Conservation (phyloP, 2,888 invertebrate species). For the Arctia plantaginis region DNA sequence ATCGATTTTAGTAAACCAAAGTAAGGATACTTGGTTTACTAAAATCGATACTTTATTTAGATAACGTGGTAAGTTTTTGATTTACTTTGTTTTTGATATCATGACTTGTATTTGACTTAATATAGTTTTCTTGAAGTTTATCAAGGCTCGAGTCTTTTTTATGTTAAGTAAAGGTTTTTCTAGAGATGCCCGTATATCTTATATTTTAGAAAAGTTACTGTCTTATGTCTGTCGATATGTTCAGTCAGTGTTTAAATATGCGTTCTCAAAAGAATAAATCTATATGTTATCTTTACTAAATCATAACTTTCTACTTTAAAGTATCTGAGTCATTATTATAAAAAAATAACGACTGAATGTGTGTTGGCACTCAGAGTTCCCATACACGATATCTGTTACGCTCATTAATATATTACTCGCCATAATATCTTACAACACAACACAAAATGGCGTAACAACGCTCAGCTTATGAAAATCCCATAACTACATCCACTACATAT, state of each 20-base stretch:
- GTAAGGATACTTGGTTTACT: too few species aligned
- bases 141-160: too few species aligned
- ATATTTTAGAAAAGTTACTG: background rate
- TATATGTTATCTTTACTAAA: background rate
- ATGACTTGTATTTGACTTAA: too few species aligned
- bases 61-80: too few species aligned
- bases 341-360: slow-evolving; percentile 9
- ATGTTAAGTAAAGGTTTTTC: too few species aligned
- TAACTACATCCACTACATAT: slow-evolving; percentile 30
- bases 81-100: too few species aligned
- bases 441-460: slow-evolving; percentile 31
- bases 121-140: too few species aligned
- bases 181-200: too few species aligned
- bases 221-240: background rate
- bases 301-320: background rate
- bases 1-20: too few species aligned
- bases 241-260: background rate
- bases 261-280: background rate
- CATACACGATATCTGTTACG: slow-evolving; percentile 45
- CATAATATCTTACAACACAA: slow-evolving; percentile 39
- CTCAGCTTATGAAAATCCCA: slow-evolving; percentile 33
- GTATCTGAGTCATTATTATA: slow-evolving; percentile 6
- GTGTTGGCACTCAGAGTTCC: slow-evolving; percentile 30
- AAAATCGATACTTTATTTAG: too few species aligned
- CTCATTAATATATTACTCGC: slow-evolving; percentile 47